Base-by-base conservation (phyloP, 2,797 vertebrate genomes). In the Pithecia hirsuta region DNA sequence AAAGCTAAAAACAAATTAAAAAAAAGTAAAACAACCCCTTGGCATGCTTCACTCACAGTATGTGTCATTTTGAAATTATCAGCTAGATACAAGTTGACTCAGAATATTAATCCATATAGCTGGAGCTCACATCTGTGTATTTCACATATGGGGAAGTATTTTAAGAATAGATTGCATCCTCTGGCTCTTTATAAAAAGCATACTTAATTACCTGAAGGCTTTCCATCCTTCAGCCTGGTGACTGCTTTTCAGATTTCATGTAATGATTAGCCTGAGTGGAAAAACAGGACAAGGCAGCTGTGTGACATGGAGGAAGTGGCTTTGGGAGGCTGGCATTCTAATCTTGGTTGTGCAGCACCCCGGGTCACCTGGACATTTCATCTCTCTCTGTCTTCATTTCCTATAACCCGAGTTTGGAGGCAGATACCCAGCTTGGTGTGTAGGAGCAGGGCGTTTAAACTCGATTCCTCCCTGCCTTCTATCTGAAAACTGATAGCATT, bases 281-380 rank as follows among this genome's bases (percentile, higher is more conserved):
- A 93, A 95, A 97, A 87, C 92, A 97, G 86, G 89, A 97, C 93
- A 75, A 80, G 55, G 55, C 70, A 67, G 24, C 39, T 50, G 46
- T 5, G 20, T 83, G 44, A 92, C 64, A 39, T 9, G 46, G n/a
- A 41, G 85, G 81, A 96, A 78, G 82, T 41, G n/a, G 19, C 28
- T 74, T 5, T 70, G 84, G 41, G 82, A 89, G 26, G 33, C 75
- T 52, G 59, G 67, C 81, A 70, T 93, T 96, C 61, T 74, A 76
- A 74, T 85, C 48, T 84, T 20, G 44, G 36, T 11, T 15, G 2
- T 44, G 55, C 74, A 82, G 59, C 14, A 55, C 7, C 1, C 26
- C 14, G 72, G 78, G 76, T 94, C 24, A 36, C 17, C 3, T 44
- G 92, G 95, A 64, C 9, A 11, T 15, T n/a, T 41, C 70, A 74